A percentile compares a stretch with the other conserved stretches of the same genome.
Evolutionary conservation across 1,140 invertebrate genomes (phyloP).

Genomic region (Papilio helenus): DNA sequence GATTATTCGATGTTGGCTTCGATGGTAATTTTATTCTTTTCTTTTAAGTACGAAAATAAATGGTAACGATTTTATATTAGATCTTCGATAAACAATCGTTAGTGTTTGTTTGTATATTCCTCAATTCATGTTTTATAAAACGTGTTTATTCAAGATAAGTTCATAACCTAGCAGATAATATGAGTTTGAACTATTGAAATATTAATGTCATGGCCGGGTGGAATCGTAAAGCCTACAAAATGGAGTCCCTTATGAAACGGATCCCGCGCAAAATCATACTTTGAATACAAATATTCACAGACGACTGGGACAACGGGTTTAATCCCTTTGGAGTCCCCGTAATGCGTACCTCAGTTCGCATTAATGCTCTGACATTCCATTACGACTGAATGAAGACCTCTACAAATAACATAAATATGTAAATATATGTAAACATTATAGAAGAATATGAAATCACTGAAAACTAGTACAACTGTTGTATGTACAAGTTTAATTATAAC

Average conservation of each 20-base stretch:
- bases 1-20: conserved; percentile 12
- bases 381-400: conserved; percentile 11
- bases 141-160: background rate
- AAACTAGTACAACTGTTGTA: too few relatives aligned
- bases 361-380: conserved; percentile 32
- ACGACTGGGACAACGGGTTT: conserved; percentile 32
- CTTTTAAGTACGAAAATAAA: background rate
- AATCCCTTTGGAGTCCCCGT: conserved; percentile 33
- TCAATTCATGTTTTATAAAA: background rate
- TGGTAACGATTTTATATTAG: background rate
- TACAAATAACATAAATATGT: background rate
- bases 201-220: conserved; percentile 26
- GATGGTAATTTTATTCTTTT: conserved; percentile 13
- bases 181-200: conserved; percentile 11
- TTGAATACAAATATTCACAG: conserved; percentile 38
- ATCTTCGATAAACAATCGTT: background rate
- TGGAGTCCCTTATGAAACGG: conserved; percentile 19
- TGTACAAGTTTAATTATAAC: too few relatives aligned
- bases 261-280: conserved; percentile 29
- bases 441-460: background rate
- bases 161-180: background rate
- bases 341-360: conserved; percentile 35
- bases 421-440: background rate
- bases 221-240: conserved; percentile 16
- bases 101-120: too few relatives aligned